phyloP scores from a whole-genome alignment of 2,797 vertebrate genomes.

The Lophura swinhoii region DNA sequence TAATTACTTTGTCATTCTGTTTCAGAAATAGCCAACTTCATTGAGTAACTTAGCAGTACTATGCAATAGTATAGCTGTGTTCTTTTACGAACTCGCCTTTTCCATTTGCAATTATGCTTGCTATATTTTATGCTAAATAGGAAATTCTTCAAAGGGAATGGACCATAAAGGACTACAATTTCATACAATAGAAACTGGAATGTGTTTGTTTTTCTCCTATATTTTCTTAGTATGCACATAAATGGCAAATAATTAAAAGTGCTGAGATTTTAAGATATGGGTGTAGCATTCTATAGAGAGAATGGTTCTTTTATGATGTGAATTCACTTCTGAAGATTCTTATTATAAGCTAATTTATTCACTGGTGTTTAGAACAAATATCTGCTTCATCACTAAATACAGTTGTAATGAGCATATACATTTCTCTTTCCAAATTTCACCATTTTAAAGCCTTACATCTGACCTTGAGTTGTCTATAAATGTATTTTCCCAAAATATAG shows the following conservation, averaged over 20 bases:
- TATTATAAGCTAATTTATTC: not conserved
- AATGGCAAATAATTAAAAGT: not conserved
- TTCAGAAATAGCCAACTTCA: not conserved
- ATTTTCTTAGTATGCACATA: not conserved
- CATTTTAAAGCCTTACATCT: not conserved
- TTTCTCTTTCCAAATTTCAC: not conserved
- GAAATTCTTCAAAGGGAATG: not conserved
- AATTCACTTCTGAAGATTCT: not conserved
- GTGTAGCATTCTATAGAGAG: not conserved
- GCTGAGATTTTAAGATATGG: not conserved
- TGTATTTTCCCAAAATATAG: not conserved
- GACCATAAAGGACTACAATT: not conserved
- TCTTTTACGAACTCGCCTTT: not conserved
- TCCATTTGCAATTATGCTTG: not conserved
- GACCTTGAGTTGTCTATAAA: not conserved
- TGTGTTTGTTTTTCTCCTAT: not conserved
- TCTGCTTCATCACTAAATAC: not conserved
- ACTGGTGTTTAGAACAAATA: not conserved
- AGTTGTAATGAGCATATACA: not conserved
- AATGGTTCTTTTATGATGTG: not conserved
- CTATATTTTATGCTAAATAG: not conserved
- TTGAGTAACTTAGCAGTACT: not conserved
- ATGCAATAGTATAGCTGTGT: not conserved
- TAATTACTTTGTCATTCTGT: not conserved
- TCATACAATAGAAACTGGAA: not conserved